Evolutionary conservation across 2,888 invertebrate species (phyloP).

Genomic region (Sialis lutaria): DNA sequence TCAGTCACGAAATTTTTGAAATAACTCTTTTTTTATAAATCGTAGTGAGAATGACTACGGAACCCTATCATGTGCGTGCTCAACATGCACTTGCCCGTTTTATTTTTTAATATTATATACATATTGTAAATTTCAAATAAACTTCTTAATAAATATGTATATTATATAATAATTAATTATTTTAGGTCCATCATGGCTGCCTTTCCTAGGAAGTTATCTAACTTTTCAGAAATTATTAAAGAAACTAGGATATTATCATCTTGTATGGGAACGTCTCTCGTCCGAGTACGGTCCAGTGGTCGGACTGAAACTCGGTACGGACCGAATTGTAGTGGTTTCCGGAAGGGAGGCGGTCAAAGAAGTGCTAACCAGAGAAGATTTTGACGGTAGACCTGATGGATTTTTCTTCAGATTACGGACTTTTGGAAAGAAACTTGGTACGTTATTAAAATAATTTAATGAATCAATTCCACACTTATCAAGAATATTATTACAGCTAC

Average conservation of each 20-base stretch:
- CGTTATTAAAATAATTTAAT: conserved; percentile 10
- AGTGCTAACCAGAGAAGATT: conserved; percentile 40
- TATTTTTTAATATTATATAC: too few relatives aligned
- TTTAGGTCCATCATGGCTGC: conserved; percentile 36
- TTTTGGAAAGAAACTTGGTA: conserved; percentile 48
- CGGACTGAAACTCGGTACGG: conserved; percentile 45
- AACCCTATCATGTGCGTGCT: too few relatives aligned
- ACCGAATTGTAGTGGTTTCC: conserved; percentile 40
- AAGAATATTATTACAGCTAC: too few relatives aligned
- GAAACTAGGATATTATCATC: conserved; percentile 32
- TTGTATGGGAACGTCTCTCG: conserved; percentile 39
- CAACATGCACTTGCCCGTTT: too few relatives aligned
- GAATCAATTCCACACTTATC: too few relatives aligned
- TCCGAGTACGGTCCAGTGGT: conserved; percentile 42
- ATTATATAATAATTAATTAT: neutral
- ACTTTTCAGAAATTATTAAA: conserved; percentile 21
- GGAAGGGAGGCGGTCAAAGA: conserved; percentile 42
- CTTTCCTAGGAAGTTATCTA: conserved; percentile 32
- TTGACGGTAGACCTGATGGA: conserved; percentile 52
- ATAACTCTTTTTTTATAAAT: too few relatives aligned
- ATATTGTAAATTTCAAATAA: too few relatives aligned
- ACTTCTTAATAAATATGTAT: too few relatives aligned
- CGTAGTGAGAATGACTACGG: too few relatives aligned
- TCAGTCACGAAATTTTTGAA: too few relatives aligned
- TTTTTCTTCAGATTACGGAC: conserved; percentile 49